Base-by-base conservation (phyloP, 2,113 vertebrate species). In the Marmota flaviventris region DNA sequence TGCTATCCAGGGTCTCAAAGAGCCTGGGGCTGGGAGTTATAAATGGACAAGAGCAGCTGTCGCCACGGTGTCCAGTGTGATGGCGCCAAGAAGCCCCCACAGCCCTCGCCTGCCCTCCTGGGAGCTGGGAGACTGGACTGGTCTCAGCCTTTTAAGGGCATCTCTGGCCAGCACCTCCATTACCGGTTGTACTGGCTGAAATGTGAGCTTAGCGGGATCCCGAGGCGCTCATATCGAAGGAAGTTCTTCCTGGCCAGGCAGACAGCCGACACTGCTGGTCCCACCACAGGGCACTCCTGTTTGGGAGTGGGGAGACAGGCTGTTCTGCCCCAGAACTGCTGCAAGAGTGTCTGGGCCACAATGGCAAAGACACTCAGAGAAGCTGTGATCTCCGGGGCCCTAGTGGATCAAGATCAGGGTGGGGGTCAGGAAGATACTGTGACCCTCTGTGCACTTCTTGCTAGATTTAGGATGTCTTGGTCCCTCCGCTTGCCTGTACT, bases 141-240 rank as follows among this genome's bases (percentile, higher is more conserved):
- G 34, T 37, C n/a, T 11, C 1, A 0, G 83, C 96, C 92, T 79
- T 94, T 75, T 94, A 91, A 96, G 97, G 96, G 73, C 90, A 76
- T 93, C 61, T 84, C 89, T 96, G 63, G 69, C 85, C 77, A 78
- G 70, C 70, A 25, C 63, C 90, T 75, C 82, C 37, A n/a, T 85
- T 53, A 67, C 78, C 29, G 18, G 17, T 4, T 8, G 10, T 22
- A 25, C 61, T 3, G 4, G 39, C 72, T 70, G 72, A 79, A 92
- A 17, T 13, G 37, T 12, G 75, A 69, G 90, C 61, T 32, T 4
- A 48, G 72, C 0, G 1, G 27, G n/a, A 69, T 65, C 48, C 25
- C 18, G 11, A 27, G 22, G 65, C 81, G 51, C 51, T 83, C 37
- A 4, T 3, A 18, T 8, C 4, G 45, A 48, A 73, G 85, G 94